Conservation (phyloP, 2,797 vertebrate species). For the Cercopithecus diana region DNA sequence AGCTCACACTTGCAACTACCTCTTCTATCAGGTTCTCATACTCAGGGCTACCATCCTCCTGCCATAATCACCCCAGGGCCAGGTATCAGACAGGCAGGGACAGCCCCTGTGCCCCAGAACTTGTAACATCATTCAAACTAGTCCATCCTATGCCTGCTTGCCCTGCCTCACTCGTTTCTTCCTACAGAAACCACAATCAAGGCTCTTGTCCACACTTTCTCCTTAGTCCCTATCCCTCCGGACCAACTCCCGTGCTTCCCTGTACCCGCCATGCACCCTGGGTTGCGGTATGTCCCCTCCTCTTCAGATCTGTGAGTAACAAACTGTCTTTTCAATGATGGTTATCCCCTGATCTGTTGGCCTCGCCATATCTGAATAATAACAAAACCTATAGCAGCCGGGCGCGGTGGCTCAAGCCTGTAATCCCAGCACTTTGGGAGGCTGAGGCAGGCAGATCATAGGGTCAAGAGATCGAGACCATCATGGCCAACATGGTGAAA, state of each 20-base stretch:
- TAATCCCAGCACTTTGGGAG: no score
- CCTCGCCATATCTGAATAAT: background rate
- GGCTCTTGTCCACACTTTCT: background rate
- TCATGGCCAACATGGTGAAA: no score
- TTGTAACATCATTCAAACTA: background rate
- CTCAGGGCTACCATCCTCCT: background rate
- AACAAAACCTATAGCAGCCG: background rate
- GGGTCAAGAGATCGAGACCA: no score
- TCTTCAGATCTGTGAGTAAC: background rate
- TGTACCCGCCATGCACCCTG: accelerated
- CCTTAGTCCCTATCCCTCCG: background rate
- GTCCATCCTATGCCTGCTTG: background rate
- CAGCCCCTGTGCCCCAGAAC: background rate
- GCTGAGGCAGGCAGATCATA: no score
- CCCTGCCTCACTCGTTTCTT: background rate
- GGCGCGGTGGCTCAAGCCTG: no score
- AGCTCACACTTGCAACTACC: background rate
- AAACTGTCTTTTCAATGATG: background rate
- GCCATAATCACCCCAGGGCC: background rate
- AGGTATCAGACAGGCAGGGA: background rate
- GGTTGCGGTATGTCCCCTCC: no score
- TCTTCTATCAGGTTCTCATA: background rate
- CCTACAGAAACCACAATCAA: background rate
- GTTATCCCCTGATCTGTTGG: background rate
- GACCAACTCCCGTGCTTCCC: background rate